Evolutionary conservation across 2,888 invertebrate genomes (phyloP), one percentile per base, ranked within the genome.

Genomic region (Calliphora vomitoria): DNA sequence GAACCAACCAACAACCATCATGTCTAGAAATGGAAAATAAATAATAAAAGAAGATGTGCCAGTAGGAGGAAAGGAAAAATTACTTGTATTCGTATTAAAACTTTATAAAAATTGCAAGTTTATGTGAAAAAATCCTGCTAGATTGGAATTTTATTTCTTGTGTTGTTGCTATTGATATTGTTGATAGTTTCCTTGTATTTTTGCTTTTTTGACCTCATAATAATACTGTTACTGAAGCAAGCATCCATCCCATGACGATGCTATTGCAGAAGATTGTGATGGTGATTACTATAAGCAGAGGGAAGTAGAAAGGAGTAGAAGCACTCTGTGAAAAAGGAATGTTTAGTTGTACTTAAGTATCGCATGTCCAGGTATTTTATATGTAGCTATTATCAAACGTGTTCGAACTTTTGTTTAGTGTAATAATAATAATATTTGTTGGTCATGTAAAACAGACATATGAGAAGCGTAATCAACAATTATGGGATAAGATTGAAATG

Each of bases 71-170:
- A 44, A 15, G 50, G 6, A 20, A 44, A 74, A 68, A 25, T 55
- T 60, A 20, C 38, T 64, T 38, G 47, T 47, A 60, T 35, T 31
- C 35, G 47, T 64, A 58, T 68, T 58, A 76, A 80, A 87, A 87
- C 71, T 87, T 83, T 81, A 78, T 84, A 83, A 80, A 82, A 81
- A 87, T 84, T 87, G 83, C 72, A 83, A 81, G 66, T 87, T 87
- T 80, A 83, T 83, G 68, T 66, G 75, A 80, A 86, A 79, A 86
- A 86, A 71, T 80, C 76, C 87, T 85, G 74, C 47, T 53, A 15
- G 68, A 62, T 85, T 85, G 72, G 75, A 80, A 55, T 84, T 76
- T 35, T 35, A 31, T 62, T 74, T 64, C 10, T 13, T 62, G 31
- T 69, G 0, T 15, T 50, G 50, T 13, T 50, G 4, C 0, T 76